phyloP scores from a whole-genome alignment of 2,113 vertebrate genomes.

The Nycticebus coucang region DNA sequence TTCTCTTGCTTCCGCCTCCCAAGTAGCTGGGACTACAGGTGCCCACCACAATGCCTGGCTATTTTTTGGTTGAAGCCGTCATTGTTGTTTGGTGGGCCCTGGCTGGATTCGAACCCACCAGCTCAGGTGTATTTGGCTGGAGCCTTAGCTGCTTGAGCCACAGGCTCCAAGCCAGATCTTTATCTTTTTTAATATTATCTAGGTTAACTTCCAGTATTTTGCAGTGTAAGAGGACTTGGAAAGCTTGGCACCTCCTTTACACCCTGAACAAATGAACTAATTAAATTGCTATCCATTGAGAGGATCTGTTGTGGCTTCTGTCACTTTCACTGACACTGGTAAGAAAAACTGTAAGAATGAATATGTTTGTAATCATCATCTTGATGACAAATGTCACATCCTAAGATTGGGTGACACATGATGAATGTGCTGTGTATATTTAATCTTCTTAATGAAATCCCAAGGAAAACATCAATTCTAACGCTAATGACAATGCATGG shows the following conservation, averaged over 20 bases:
- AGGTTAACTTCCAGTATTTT: background rate
- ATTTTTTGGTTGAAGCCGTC: too few species aligned
- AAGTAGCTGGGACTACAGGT: too few species aligned
- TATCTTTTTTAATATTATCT: background rate
- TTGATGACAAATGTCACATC: background rate
- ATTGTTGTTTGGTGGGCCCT: too few species aligned
- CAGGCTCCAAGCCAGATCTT: background rate
- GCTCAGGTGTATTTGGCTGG: too few species aligned
- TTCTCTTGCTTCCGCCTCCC: too few species aligned
- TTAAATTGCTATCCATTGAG: background rate
- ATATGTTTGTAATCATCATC: background rate
- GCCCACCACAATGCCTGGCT: too few species aligned
- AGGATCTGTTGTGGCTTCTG: background rate
- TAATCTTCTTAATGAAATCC: slow-evolving; percentile 73
- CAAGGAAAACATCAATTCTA: slow-evolving; percentile 28
- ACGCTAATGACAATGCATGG: slow-evolving; percentile 42
- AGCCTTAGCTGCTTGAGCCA: too few species aligned
- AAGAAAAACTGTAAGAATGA: background rate
- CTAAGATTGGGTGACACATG: background rate
- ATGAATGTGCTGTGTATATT: background rate
- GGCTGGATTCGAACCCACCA: too few species aligned
- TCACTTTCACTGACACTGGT: background rate
- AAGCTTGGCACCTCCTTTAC: background rate
- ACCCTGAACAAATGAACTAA: background rate
- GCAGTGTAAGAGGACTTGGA: background rate